Base-by-base conservation (phyloP, 2,797 vertebrate species). In the Hyperoplus lanceolatus region DNA sequence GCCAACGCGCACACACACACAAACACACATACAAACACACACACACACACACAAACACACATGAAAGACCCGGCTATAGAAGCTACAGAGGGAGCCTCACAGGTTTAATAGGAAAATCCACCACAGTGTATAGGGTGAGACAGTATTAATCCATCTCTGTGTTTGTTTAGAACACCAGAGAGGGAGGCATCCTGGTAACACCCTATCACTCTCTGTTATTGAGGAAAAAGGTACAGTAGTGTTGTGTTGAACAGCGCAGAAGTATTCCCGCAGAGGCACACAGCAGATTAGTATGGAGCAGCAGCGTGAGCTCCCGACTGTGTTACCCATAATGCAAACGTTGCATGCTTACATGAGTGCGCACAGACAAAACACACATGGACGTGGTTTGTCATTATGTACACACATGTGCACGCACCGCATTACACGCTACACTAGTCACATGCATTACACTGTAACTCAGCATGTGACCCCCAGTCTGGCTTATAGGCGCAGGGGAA, bases 81-180 rank as follows among this genome's bases (percentile, higher is more conserved):
- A 85, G 90, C 85, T 87, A 87, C 91, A 87, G 85, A 81, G 80
- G 85, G 77, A 90, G 80, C 79, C 43, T 11, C 67, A 42, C 82
- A 81, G 69, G 82, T 90, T 92, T 90, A 92, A 93, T 93, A 85
- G 89, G 81, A 93, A 93, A 90, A 90, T 88, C 87, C 83, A 85
- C 80, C 79, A 81, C 80, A 80, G 88, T 85, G 86, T 90, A 79
- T 66, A 89, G 81, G 88, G 84, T 82, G 38, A 93, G 90, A 92
- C 91, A 91, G 83, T 83, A 70, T 80, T 87, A 90, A 93, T 94
- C 90, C 88, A 93, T 93, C 92, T 71, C 73, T 74, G 75, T 84
- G 84, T 89, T 90, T 90, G 83, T 87, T 81, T 77, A 86, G 81
- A 73, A 84, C 82, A 84, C 66, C 67, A 68, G 70, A 82, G 78